These are phyloP conservation scores for Papilio helenus DNA, from an alignment of 1,140 invertebrate species.

Conservation along the genomic window DNA sequence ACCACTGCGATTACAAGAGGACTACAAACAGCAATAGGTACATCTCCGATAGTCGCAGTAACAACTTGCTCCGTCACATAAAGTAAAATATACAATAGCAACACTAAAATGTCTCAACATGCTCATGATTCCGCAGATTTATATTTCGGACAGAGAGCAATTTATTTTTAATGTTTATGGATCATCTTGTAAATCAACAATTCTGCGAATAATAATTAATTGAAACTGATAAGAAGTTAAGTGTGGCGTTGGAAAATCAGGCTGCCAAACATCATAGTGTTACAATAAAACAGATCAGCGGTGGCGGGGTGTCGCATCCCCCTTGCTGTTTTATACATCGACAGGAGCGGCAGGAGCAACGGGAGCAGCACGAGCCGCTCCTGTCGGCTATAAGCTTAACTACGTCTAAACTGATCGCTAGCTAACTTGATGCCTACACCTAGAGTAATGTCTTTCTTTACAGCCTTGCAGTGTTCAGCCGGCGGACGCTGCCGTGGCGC, in stretches of 20 bases:
- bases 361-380: neutral
- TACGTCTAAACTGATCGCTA: conserved; percentile 17
- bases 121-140: neutral
- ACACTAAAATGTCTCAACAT: neutral
- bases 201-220: too few relatives aligned
- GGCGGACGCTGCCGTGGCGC: neutral
- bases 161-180: too few relatives aligned
- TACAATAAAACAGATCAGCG: neutral
- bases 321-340: neutral
- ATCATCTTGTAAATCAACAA: too few relatives aligned
- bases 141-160: neutral
- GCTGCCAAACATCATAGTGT: neutral
- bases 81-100: neutral
- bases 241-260: neutral
- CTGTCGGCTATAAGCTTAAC: conserved; percentile 20
- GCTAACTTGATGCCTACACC: conserved; percentile 31
- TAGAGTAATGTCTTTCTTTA: conserved; percentile 44
- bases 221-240: neutral
- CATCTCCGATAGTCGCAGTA: too few relatives aligned
- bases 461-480: conserved; percentile 42
- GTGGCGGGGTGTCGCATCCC: neutral
- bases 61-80: neutral
- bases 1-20: too few relatives aligned
- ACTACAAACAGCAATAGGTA: too few relatives aligned
- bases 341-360: neutral